Evolutionary conservation across 1,140 invertebrate species (phyloP), one percentile per base, ranked within the genome.

Genomic region (Xylocopa sonorina): DNA sequence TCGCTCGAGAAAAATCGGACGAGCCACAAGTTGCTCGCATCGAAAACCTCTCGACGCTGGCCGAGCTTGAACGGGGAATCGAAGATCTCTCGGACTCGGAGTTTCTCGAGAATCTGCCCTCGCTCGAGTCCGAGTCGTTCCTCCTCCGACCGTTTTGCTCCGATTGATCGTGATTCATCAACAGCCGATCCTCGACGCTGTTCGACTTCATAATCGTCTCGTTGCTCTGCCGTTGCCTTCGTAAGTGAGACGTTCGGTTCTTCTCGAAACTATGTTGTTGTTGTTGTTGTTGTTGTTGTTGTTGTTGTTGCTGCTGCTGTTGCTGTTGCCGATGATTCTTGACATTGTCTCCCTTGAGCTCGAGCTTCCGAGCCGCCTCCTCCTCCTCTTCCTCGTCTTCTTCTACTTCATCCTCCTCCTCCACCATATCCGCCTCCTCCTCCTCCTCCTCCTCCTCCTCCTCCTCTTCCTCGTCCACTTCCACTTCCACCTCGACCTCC

Each of bases 181-280:
- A 79, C 66, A 91, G 69, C 0, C 88, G 81, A 41, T 92, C 91
- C 58, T 92, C 92, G 32, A 90, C 90, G 82, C 90, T 91, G 87
- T 88, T 92, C n/a, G 89, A 92, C 57, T 92, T 92, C 78, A 89
- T 92, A 87, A 93, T 91, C n/a, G n/a, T n/a, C 85, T 92, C 89
- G 89, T 94, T 68, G 32, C 14, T 89, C 72, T 91, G 90, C 0
- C 87, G 85, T 18, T 85, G 88, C 34, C 88, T 89, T 60, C 89
- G 86, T 14, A 80, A 57, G 34, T 79, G 79, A 12, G 66, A 71
- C 10, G 41, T 27, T 38, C 80, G 79, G 29, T 85, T 81, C 24
- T 86, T 67, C 9, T 88, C 83, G 24, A 73, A 88, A 79, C 72
- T 84, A 34, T 83, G 88, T 46, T 84, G 83, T 81, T 64, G 89